Evolutionary conservation across 2,797 vertebrate species (phyloP).

Genomic region (Trachurus trachurus): DNA sequence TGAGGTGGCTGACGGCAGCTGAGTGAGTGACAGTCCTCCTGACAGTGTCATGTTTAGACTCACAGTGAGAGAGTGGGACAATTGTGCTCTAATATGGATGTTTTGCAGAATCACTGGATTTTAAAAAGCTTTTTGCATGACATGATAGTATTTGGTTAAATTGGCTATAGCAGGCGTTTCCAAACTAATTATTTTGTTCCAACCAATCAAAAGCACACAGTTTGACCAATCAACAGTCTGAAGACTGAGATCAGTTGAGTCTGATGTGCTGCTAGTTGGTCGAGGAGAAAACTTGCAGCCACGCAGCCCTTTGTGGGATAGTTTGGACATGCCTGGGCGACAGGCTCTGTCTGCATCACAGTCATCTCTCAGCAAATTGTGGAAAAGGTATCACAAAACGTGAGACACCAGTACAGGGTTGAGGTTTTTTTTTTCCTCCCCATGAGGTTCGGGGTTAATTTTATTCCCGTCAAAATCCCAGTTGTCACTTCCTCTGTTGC

Average conservation of each 20-base stretch:
- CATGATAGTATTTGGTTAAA: no score
- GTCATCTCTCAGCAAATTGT: conserved; percentile 10
- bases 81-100: background rate
- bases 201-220: no score
- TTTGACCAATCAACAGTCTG: no score
- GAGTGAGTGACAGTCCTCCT: background rate
- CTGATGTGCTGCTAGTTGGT: no score
- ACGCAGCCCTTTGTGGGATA: no score
- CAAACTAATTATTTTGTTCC: no score
- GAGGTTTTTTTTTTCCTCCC: background rate
- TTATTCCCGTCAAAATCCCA: conserved; percentile 28
- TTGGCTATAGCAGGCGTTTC: no score
- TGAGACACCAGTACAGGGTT: background rate
- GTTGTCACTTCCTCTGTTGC: conserved; percentile 22
- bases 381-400: conserved; percentile 8
- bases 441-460: conserved; percentile 13
- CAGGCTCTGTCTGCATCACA: conserved; percentile 9
- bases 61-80: background rate
- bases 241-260: no score
- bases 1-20: background rate
- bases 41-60: background rate
- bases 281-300: no score
- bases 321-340: no score
- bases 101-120: conserved; percentile 3
- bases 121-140: conserved; percentile 21